Evolutionary conservation across 2,113 vertebrate species (phyloP), one percentile per base, ranked within the genome.

Genomic region (Diphyllodes magnificus): DNA sequence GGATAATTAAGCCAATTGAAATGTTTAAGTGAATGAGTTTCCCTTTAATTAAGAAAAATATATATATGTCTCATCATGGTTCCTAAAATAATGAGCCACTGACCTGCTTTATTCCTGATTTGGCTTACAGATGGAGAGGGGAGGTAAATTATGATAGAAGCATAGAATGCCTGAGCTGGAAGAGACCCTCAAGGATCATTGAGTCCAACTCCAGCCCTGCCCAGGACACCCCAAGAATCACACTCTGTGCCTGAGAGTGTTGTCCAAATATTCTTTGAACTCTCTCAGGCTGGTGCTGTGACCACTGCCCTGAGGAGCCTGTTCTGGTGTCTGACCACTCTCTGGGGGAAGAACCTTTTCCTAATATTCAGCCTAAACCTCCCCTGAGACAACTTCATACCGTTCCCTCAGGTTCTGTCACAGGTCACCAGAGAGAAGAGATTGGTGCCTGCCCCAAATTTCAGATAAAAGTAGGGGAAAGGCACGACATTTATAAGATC

Each of bases 321-420:
- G 4, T 69, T 47, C 70, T 13, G 40, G 14, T 54, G 70, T 17
- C 17, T 7, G 16, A 0, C 2, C 28, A 40, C 13, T 4, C 24
- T 47, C 39, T 15, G 40, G 8, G n/a, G 21, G 24, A 82, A 47
- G 15, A 47, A 15, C 14, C 7, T 68, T 53, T 61, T 16, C 24
- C 4, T 40, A 3, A 54, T 69, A 54, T 2, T 21, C 61, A 61
- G 7, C n/a, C 25, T 61, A 40, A 76, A 42, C n/a, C 10, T 35
- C 15, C 12, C 51, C 18, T 31, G 47, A 33, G 25, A 61, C 21
- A 23, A 2, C 14, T 82, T 61, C 22, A 22, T 12, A 17, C 30
- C 0, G 0, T 61, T 61, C 30, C 14, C 47, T 61, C 30, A 21
- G 21, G 24, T 53, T 45, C 30, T 54, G 0, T 22, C 30, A 69